These are phyloP conservation scores for Actinostola sp. DNA, from an alignment of 92 coral and sea anemone species.

Conservation along the genomic window DNA sequence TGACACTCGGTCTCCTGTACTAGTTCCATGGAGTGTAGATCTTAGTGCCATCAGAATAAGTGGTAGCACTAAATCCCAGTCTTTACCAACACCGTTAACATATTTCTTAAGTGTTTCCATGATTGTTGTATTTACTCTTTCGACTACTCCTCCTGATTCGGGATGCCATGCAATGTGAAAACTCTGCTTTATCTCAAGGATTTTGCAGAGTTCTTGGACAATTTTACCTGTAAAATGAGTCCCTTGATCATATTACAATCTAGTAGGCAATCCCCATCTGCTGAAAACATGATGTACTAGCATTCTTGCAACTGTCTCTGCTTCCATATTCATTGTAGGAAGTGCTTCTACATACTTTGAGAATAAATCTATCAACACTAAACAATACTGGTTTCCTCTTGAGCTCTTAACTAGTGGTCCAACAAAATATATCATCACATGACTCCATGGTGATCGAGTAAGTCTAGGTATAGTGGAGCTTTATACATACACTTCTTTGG, in stretches of 20 bases:
- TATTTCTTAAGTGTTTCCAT: slow-evolving; percentile 27
- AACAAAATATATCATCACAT: slow-evolving; percentile 22
- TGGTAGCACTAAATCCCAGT: slow-evolving; percentile 11
- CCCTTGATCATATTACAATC: slow-evolving; percentile 20
- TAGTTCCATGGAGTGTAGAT: slow-evolving; percentile 17
- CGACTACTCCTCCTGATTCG: slow-evolving; percentile 31
- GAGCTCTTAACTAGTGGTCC: slow-evolving; percentile 15
- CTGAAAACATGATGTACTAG: slow-evolving; percentile 21
- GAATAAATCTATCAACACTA: slow-evolving; percentile 5
- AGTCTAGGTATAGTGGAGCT: slow-evolving; percentile 14
- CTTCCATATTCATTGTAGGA: slow-evolving; percentile 23
- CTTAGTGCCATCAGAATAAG: slow-evolving; percentile 20
- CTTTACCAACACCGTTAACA: slow-evolving; percentile 15
- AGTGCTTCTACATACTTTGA: slow-evolving; percentile 27
- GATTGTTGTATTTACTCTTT: slow-evolving; percentile 19
- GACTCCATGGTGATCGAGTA: slow-evolving; percentile 17
- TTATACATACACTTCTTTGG: slow-evolving; percentile 17
- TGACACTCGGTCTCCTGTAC: slow-evolving; percentile 14
- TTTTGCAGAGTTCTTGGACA: slow-evolving; percentile 27
- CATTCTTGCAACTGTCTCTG: slow-evolving; percentile 30
- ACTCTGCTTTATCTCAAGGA: slow-evolving; percentile 26
- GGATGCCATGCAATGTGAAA: slow-evolving; percentile 34
- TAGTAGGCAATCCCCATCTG: slow-evolving; percentile 19
- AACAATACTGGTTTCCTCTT: slow-evolving; percentile 22
- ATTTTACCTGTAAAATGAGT: slow-evolving; percentile 23